phyloP scores from a whole-genome alignment of 2,888 invertebrate species.

The Eumerus sabulonum region DNA sequence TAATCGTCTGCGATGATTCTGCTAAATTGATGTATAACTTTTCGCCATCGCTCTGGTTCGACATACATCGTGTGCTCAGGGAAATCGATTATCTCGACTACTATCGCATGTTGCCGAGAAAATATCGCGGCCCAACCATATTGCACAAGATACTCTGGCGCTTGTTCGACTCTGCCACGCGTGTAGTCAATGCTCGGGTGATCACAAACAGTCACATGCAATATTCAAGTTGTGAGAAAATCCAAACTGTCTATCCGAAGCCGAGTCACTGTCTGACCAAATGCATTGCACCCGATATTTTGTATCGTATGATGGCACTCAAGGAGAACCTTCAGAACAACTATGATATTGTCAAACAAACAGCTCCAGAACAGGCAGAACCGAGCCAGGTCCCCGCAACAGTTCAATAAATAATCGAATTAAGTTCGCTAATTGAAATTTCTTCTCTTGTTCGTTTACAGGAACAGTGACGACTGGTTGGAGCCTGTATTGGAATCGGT shows the following conservation, averaged over 20 bases:
- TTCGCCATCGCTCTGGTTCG: conserved; percentile 35
- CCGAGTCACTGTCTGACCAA: conserved; percentile 53
- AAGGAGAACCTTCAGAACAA: conserved; percentile 36
- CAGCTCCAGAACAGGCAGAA: background rate
- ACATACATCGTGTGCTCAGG: conserved; percentile 34
- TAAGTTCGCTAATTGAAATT: conserved; percentile 7
- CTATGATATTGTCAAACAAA: background rate
- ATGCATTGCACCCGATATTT: conserved; percentile 19
- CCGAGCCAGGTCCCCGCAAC: conserved; percentile 47
- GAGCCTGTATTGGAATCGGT: no score
- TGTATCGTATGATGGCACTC: conserved; percentile 32
- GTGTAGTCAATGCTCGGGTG: conserved; percentile 28
- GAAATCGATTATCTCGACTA: conserved; percentile 60
- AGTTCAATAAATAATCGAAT: conserved; percentile 18
- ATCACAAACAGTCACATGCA: conserved; percentile 31
- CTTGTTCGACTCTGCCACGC: conserved; percentile 27
- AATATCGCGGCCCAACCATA: conserved; percentile 20
- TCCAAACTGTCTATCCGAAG: conserved; percentile 11
- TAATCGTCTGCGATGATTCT: conserved; percentile 37
- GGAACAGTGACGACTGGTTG: no score
- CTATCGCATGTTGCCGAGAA: background rate
- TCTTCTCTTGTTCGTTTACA: no score
- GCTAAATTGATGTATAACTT: conserved; percentile 44
- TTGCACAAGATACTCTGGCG: conserved; percentile 35
- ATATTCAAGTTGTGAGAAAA: conserved; percentile 34